Conservation (phyloP, 2,888 invertebrate genomes). For the Pimpla rufipes region DNA sequence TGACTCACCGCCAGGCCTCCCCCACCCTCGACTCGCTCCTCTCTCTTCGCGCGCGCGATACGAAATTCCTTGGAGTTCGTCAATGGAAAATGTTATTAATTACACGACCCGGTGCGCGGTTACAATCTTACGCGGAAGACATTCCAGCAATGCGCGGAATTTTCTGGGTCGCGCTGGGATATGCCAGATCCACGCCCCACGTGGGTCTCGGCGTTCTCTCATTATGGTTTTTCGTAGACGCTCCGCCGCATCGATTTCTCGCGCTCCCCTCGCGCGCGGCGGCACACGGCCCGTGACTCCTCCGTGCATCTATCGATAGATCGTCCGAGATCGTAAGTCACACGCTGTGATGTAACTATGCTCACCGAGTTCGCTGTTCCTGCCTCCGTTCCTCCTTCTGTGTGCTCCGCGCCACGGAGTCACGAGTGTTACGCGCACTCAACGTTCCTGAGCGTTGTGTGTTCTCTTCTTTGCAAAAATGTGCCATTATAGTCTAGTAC, state of each 20-base stretch:
- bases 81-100: slow-evolving; percentile 68
- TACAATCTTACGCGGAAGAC: slow-evolving; percentile 61
- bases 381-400: slow-evolving; percentile 37
- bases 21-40: slow-evolving; percentile 10
- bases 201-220: slow-evolving; percentile 43
- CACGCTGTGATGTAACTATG: slow-evolving; percentile 66
- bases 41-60: slow-evolving; percentile 12
- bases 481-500: neutral
- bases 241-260: slow-evolving; percentile 58
- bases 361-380: slow-evolving; percentile 53
- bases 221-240: slow-evolving; percentile 41
- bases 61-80: slow-evolving; percentile 60
- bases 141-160: slow-evolving; percentile 55
- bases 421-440: slow-evolving; percentile 59
- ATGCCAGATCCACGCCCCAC: slow-evolving; percentile 58
- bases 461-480: slow-evolving; percentile 39
- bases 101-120: neutral
- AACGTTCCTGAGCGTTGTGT: slow-evolving; percentile 32
- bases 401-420: slow-evolving; percentile 32
- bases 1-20: slow-evolving; percentile 61
- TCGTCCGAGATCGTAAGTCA: slow-evolving; percentile 66
- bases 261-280: slow-evolving; percentile 27
- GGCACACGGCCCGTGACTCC: neutral
- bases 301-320: slow-evolving; percentile 50
- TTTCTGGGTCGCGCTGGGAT: slow-evolving; percentile 16